These are phyloP conservation scores for Icerya purchasi DNA, from an alignment of 2,888 invertebrate species.

Conservation along the genomic window DNA sequence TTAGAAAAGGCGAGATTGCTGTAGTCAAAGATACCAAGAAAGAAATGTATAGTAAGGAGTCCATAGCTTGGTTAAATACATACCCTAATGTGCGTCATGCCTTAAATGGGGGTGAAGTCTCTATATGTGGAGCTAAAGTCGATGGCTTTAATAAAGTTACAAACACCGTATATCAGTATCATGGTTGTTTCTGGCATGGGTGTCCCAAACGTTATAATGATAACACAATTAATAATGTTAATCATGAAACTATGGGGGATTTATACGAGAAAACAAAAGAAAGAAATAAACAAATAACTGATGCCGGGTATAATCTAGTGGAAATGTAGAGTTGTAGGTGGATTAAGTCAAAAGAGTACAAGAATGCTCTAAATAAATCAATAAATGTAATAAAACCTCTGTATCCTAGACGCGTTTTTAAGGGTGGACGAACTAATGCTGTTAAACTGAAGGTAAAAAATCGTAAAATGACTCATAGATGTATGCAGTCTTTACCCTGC, in stretches of 20 bases:
- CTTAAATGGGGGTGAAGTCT: constrained; percentile 5
- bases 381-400: constrained; percentile 11
- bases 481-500: constrained; percentile 18
- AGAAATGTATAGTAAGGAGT: constrained; percentile 13
- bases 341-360: constrained; percentile 4
- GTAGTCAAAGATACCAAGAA: background rate
- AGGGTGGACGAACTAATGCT: constrained; percentile 17
- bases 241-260: constrained; percentile 4
- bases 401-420: constrained; percentile 17
- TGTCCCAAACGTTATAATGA: constrained; percentile 4
- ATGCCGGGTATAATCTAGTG: constrained; percentile 9
- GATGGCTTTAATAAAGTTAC: constrained; percentile 5
- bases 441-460: constrained; percentile 16
- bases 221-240: constrained; percentile 2
- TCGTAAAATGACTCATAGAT: constrained; percentile 13
- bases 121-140: constrained; percentile 6
- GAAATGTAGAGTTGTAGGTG: constrained; percentile 16
- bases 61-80: constrained; percentile 16
- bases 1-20: background rate
- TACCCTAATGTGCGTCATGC: constrained; percentile 1
- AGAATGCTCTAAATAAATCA: background rate
- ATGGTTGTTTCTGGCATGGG: constrained; percentile 7
- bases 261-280: constrained; percentile 13
- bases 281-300: constrained; percentile 9
- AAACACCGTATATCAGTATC: constrained; percentile 5